Percentiles rank a stretch among this genome's conserved stretches.
These are phyloP conservation scores for Cinclus mexicanus DNA, from an alignment of 2,113 vertebrate species.

Conservation along the genomic window DNA sequence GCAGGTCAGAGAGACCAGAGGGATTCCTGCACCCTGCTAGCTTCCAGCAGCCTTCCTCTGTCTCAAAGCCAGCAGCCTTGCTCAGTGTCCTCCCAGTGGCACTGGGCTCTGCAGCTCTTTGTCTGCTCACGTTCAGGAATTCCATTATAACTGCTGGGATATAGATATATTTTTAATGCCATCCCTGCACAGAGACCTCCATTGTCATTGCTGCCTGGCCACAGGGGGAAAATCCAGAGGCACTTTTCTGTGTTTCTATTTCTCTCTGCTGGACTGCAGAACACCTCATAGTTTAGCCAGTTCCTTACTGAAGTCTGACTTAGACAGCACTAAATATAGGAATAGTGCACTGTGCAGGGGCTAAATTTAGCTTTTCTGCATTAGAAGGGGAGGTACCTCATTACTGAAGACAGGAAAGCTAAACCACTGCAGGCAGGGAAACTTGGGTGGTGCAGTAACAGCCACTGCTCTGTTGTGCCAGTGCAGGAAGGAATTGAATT, in stretches of 20 bases:
- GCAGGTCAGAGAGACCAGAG: too few species aligned
- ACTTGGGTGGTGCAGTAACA: background rate
- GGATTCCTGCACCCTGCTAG: too few species aligned
- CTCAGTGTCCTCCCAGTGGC: background rate
- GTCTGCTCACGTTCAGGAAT: background rate
- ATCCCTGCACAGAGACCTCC: background rate
- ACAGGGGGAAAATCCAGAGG: background rate
- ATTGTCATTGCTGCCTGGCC: background rate
- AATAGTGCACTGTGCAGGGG: slow-evolving; percentile 28
- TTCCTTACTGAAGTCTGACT: slow-evolving; percentile 46
- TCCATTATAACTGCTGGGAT: background rate
- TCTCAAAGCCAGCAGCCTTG: background rate
- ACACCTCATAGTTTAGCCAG: slow-evolving; percentile 17
- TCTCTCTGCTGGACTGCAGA: slow-evolving; percentile 6
- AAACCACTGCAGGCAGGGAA: slow-evolving; percentile 34
- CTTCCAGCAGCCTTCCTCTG: background rate
- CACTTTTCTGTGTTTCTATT: slow-evolving; percentile 11
- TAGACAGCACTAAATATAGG: slow-evolving; percentile 66
- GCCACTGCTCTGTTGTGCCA: background rate
- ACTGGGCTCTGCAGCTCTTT: background rate
- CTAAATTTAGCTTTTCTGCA: slow-evolving; percentile 67
- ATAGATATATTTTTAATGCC: background rate
- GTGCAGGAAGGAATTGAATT: background rate
- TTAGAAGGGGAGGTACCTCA: slow-evolving; percentile 8
- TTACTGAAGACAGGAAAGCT: background rate